phyloP scores from a whole-genome alignment of 1,140 invertebrate genomes.

The Gryon sp. region DNA sequence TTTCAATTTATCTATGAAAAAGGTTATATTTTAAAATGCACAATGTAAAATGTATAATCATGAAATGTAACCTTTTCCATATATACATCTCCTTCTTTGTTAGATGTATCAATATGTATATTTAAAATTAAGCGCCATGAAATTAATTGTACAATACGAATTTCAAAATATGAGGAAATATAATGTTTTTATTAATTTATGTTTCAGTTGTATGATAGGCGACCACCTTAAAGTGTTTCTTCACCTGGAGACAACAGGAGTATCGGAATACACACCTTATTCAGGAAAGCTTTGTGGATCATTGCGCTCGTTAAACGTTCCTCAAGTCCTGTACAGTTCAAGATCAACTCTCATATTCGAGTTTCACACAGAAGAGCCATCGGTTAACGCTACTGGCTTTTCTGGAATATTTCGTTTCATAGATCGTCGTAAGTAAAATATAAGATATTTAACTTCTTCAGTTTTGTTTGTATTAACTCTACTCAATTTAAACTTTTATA shows the following conservation, averaged over 20 bases:
- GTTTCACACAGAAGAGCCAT: conserved; percentile 85
- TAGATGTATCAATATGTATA: no score
- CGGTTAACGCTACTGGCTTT: conserved; percentile 86
- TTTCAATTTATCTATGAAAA: no score
- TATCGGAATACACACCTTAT: conserved; percentile 90
- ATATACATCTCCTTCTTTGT: no score
- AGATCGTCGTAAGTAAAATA: conserved; percentile 86
- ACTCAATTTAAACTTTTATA: conserved; percentile 41
- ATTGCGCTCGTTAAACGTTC: conserved; percentile 82
- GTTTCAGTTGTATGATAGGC: conserved; percentile 86
- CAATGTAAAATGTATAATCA: no score
- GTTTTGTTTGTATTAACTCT: conserved; percentile 25
- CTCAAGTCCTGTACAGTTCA: conserved; percentile 89
- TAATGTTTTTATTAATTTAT: conserved; percentile 45
- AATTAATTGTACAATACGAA: no score
- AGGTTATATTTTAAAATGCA: no score
- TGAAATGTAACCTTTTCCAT: no score
- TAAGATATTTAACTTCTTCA: conserved; percentile 44
- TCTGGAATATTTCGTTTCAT: conserved; percentile 89
- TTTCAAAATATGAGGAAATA: no score
- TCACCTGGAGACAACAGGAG: conserved; percentile 83
- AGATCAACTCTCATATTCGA: conserved; percentile 89
- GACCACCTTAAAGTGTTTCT: conserved; percentile 91
- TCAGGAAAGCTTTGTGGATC: conserved; percentile 88
- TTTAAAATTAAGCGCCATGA: no score